Percentiles rank a stretch among this genome's conserved stretches.
phyloP scores from a whole-genome alignment of 2,888 invertebrate species.

The Heliothis peltigera region DNA sequence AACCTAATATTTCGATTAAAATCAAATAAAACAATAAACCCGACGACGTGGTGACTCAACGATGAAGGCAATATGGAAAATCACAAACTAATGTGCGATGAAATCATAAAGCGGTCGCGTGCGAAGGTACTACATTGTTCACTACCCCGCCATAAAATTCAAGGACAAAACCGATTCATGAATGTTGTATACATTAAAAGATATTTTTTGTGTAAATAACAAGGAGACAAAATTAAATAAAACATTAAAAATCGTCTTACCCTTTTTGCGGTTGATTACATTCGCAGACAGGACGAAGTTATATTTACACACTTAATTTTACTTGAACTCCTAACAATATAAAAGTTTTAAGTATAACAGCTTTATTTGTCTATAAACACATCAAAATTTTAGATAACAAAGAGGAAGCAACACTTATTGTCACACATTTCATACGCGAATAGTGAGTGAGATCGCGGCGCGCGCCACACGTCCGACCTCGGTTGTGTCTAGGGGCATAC shows the following conservation, averaged over 20 bases:
- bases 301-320: slow-evolving; percentile 60
- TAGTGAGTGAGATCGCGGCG: slow-evolving; percentile 70
- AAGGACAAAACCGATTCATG: slow-evolving; percentile 57
- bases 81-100: slow-evolving; percentile 69
- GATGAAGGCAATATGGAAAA: slow-evolving; percentile 69
- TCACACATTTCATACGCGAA: slow-evolving; percentile 88
- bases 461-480: slow-evolving; percentile 77
- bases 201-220: slow-evolving; percentile 31
- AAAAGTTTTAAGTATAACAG: slow-evolving; percentile 58
- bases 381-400: slow-evolving; percentile 80
- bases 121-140: slow-evolving; percentile 58
- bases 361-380: slow-evolving; percentile 70
- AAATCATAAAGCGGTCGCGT: slow-evolving; percentile 71
- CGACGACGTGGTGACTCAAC: slow-evolving; percentile 70
- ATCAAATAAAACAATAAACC: slow-evolving; percentile 44
- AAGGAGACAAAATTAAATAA: slow-evolving; percentile 37
- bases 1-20: slow-evolving; percentile 16
- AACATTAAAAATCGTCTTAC: slow-evolving; percentile 64
- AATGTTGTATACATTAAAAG: slow-evolving; percentile 15
- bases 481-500: slow-evolving; percentile 80
- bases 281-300: slow-evolving; percentile 60
- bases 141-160: slow-evolving; percentile 60
- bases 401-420: slow-evolving; percentile 89
- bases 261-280: slow-evolving; percentile 65
- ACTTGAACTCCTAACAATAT: slow-evolving; percentile 38